These are phyloP conservation scores for Sebastes matsubarae DNA, from an alignment of 2,797 vertebrate genomes.

Conservation along the genomic window DNA sequence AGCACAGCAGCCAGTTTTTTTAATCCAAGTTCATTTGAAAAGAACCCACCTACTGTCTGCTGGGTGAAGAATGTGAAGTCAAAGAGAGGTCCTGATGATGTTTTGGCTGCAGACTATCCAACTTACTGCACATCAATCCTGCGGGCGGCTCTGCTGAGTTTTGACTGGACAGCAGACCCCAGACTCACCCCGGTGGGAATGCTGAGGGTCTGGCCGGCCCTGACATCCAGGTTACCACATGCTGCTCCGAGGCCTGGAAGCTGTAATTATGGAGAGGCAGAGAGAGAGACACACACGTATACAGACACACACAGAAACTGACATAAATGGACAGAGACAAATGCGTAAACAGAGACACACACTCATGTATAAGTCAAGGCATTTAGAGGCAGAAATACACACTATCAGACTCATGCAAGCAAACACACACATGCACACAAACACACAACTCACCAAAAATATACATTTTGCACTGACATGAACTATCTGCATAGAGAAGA, in stretches of 20 bases:
- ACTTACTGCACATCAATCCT: constrained; percentile 63
- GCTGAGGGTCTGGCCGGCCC: constrained; percentile 62
- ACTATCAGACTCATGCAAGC: not conserved
- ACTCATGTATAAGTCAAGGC: not conserved
- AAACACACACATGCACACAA: not conserved
- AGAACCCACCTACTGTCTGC: constrained; percentile 41
- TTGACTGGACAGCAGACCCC: constrained; percentile 66
- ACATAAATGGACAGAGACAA: constrained; percentile 11
- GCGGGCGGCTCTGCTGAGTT: constrained; percentile 48
- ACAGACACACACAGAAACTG: not conserved
- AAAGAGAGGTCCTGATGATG: constrained; percentile 66
- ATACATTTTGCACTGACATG: not conserved
- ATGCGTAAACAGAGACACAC: constrained; percentile 3
- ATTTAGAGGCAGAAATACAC: not conserved
- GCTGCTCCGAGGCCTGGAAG: constrained; percentile 59
- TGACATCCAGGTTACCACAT: constrained; percentile 67
- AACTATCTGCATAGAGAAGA: not conserved
- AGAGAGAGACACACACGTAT: constrained; percentile 6
- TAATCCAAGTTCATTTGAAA: constrained; percentile 23
- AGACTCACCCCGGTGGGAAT: constrained; percentile 73
- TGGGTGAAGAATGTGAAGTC: constrained; percentile 67
- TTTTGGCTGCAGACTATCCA: constrained; percentile 64
- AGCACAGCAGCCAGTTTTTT: not conserved
- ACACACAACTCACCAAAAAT: not conserved
- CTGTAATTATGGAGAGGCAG: constrained; percentile 71